Conservation (phyloP, 2,797 vertebrate species). For the Acanthis flammea region DNA sequence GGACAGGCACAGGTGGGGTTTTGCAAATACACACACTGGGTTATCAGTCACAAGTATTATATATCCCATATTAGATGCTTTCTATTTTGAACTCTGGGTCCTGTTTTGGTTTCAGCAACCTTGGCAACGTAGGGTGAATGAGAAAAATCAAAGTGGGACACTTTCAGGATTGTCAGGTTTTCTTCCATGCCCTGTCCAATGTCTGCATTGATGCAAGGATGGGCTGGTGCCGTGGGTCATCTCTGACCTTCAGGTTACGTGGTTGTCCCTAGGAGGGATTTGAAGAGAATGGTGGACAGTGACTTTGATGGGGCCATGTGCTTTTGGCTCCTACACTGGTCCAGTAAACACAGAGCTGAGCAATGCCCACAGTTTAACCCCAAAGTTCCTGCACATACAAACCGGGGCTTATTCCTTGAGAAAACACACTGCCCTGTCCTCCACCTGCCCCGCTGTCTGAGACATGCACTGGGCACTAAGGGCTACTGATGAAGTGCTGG, state of each 20-base stretch:
- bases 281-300: fast-evolving
- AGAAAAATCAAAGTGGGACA: neutral
- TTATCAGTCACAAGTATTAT: neutral
- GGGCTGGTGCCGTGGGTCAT: neutral
- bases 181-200: fast-evolving
- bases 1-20: neutral
- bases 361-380: neutral
- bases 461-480: neutral
- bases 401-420: fast-evolving
- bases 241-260: fast-evolving
- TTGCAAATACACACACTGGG: neutral
- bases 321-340: neutral
- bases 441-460: neutral
- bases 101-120: neutral
- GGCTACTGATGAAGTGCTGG: neutral
- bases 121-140: neutral
- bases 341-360: fast-evolving
- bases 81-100: neutral
- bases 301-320: fast-evolving
- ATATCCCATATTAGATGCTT: neutral
- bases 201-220: neutral
- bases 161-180: neutral
- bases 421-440: neutral
- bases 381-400: neutral
- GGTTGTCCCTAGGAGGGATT: neutral